Conservation (phyloP, 2,888 invertebrate species). For the Scrobipalpa atriplicella region DNA sequence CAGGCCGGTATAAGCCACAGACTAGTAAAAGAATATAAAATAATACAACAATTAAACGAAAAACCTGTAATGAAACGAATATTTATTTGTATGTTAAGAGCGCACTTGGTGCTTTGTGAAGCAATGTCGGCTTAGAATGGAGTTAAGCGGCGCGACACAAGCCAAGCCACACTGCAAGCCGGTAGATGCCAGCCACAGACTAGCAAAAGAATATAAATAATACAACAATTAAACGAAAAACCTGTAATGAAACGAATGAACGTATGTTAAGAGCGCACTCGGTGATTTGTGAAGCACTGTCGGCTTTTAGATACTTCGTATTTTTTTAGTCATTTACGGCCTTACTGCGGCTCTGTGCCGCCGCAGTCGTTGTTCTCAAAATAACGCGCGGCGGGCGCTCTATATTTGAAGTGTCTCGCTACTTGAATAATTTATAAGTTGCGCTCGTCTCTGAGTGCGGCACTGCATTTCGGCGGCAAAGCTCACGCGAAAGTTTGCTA, state of each 20-base stretch:
- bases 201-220: not conserved
- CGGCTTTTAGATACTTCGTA: slow-evolving; percentile 22
- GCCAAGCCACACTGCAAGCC: slow-evolving; percentile 37
- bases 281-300: slow-evolving; percentile 33
- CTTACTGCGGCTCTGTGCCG: slow-evolving; percentile 21
- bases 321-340: not conserved
- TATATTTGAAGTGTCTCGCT: slow-evolving; percentile 79
- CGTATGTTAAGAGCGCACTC: slow-evolving; percentile 24
- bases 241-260: slow-evolving; percentile 27
- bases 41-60: too few relatives aligned
- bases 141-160: slow-evolving; percentile 54
- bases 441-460: slow-evolving; percentile 66
- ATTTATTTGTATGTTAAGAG: slow-evolving; percentile 26
- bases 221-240: too few relatives aligned
- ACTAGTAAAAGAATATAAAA: too few relatives aligned
- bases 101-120: slow-evolving; percentile 26
- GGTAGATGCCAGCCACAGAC: slow-evolving; percentile 17
- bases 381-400: slow-evolving; percentile 56
- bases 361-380: slow-evolving; percentile 31
- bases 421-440: slow-evolving; percentile 81
- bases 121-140: slow-evolving; percentile 41
- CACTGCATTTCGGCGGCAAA: slow-evolving; percentile 67
- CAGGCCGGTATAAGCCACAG: too few relatives aligned
- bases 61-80: slow-evolving; percentile 27
- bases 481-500: slow-evolving; percentile 60